Conservation (phyloP, 2,113 vertebrate genomes). For the Cheilinus undulatus region DNA sequence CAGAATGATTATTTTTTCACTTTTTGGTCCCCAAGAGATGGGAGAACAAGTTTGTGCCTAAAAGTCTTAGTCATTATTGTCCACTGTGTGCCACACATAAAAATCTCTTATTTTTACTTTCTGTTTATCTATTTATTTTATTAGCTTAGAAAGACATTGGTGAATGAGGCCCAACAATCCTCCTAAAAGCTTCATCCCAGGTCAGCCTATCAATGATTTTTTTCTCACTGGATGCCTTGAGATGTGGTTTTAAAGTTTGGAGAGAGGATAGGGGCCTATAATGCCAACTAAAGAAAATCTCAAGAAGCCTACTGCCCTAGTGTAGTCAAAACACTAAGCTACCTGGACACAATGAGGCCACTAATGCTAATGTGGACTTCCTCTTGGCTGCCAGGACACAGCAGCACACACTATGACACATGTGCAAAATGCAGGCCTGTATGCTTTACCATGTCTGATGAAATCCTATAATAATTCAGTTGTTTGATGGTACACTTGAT, state of each 20-base stretch:
- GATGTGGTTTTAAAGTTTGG: conserved; percentile 31
- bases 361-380: conserved; percentile 27
- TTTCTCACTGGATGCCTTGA: conserved; percentile 36
- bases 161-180: too few species aligned
- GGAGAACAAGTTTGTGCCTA: too few species aligned
- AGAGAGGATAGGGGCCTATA: not conserved
- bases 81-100: too few species aligned
- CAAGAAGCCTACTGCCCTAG: conserved; percentile 29
- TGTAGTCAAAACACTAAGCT: conserved; percentile 37
- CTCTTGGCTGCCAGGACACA: conserved; percentile 11
- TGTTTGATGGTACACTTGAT: conserved; percentile 36
- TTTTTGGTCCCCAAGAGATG: too few species aligned
- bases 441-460: conserved; percentile 8
- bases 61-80: too few species aligned
- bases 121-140: too few species aligned
- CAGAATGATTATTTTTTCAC: too few species aligned
- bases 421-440: conserved; percentile 9
- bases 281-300: conserved; percentile 31
- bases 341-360: conserved; percentile 72
- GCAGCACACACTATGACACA: not conserved
- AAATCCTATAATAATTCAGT: conserved; percentile 41
- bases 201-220: conserved; percentile 51
- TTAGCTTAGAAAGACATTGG: too few species aligned
- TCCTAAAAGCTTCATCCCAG: conserved; percentile 31
- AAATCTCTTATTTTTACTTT: too few species aligned